Conservation (phyloP, 2,888 invertebrate genomes). For the Ligdia adustata region DNA sequence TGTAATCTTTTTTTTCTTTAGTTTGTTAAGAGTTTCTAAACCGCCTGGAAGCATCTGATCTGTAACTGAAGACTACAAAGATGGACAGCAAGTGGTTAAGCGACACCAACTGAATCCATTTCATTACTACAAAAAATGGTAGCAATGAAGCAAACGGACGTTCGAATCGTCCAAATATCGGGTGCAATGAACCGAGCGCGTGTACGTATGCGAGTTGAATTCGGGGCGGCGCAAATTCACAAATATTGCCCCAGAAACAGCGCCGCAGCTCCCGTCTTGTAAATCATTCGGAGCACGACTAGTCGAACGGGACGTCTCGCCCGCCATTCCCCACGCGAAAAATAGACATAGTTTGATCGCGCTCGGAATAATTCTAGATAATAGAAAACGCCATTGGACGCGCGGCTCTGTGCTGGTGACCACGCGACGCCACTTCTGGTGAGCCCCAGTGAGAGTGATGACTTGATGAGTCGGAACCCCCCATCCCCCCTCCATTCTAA, state of each 20-base stretch:
- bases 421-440: slow-evolving; percentile 71
- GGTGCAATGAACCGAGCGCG: slow-evolving; percentile 62
- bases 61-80: no score
- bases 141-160: no score
- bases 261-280: slow-evolving; percentile 59
- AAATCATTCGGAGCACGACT: slow-evolving; percentile 70
- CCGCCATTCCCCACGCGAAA: slow-evolving; percentile 69
- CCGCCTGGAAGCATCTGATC: no score
- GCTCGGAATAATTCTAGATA: slow-evolving; percentile 73
- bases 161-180: slow-evolving; percentile 33
- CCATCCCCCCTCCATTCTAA: slow-evolving; percentile 41
- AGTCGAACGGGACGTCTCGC: slow-evolving; percentile 61
- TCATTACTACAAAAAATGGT: no score
- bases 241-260: slow-evolving; percentile 74
- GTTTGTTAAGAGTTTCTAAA: no score
- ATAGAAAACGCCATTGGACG: slow-evolving; percentile 66
- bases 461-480: neutral
- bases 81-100: no score
- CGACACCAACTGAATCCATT: no score
- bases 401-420: slow-evolving; percentile 58
- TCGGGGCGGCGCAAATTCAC: slow-evolving; percentile 59
- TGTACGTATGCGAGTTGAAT: slow-evolving; percentile 39
- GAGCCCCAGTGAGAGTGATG: slow-evolving; percentile 49
- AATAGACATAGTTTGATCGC: slow-evolving; percentile 77
- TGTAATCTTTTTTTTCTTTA: no score